phyloP scores from a whole-genome alignment of 2,797 vertebrate genomes.

The Poecilia picta region DNA sequence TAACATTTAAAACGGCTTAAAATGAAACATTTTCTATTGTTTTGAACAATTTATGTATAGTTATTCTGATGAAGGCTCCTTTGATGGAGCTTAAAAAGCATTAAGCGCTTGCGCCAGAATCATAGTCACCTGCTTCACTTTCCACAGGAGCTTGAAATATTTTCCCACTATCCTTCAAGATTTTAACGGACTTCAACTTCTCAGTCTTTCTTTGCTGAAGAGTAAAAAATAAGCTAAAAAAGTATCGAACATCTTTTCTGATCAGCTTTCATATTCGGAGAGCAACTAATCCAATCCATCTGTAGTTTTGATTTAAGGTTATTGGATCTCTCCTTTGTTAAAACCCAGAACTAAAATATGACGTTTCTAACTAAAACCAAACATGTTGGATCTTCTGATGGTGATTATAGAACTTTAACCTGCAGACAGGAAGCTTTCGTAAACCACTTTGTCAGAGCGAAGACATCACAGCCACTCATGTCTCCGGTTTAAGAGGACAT shows the following conservation, averaged over 20 bases:
- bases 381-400: constrained; percentile 27
- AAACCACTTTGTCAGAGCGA: constrained; percentile 6
- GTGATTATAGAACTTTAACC: constrained; percentile 15
- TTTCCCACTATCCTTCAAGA: not conserved
- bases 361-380: constrained; percentile 28
- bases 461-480: not conserved
- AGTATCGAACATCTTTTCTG: not conserved
- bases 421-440: constrained; percentile 8
- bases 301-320: not conserved
- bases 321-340: not conserved
- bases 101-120: not conserved
- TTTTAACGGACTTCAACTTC: not conserved
- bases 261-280: not conserved
- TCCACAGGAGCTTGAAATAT: not conserved
- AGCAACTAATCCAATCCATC: not conserved
- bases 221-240: not conserved
- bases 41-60: not conserved
- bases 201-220: not conserved
- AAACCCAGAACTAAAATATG: not conserved
- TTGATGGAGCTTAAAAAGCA: not conserved
- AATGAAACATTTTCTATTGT: not conserved
- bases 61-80: not conserved
- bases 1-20: not conserved
- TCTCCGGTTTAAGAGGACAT: not conserved
- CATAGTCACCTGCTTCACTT: not conserved